Evolutionary conservation across 2,888 invertebrate genomes (phyloP), one percentile per base, ranked within the genome.

Genomic region (Sussaba pulchella): DNA sequence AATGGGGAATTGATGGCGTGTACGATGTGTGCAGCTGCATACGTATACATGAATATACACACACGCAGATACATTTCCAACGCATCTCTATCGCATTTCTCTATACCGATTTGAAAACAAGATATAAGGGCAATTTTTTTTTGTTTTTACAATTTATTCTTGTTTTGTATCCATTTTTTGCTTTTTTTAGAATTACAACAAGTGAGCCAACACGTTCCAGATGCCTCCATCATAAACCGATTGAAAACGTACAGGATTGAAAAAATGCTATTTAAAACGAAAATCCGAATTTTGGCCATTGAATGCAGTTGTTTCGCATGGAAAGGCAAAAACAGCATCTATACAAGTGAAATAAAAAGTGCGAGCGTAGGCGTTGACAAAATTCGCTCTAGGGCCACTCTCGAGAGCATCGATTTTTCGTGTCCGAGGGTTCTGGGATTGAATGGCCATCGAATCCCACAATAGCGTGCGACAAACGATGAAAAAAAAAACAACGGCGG

Each of bases 371-470:
- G 54, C 31, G 36, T 14, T 31, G 70, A 59, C 50, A 70, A 66
- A 75, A 59, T 41, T 70, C 75, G 50, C 31, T 71, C 47, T 36
- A 21, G 36, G 54, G 21, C 24, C 70, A 59, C 66, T 24, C 57
- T 9, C 52, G 74, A 24, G 31, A 39, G n/a, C 31, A 47, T 14
- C 70, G 74, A 70, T 79, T 74, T 64, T 47, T 24, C 41, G 66
- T 50, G 10, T 59, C 4, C 47, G 70, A 57, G 14, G 31, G 5
- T 69, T 63, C 66, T 39, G 24, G 43, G 36, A 52, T 66, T 79
- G 59, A 57, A 70, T 71, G 36, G 21, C 50, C 79, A 61, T 41
- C 47, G 73, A 78, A 70, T 52, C 43, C 57, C 72, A 41, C 61
- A 31, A 41, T 52, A 39, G 41, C 21, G 24, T 9, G 57, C 41